Evolutionary conservation across 2,888 invertebrate species (phyloP).

Genomic region (Aethes cnicana): DNA sequence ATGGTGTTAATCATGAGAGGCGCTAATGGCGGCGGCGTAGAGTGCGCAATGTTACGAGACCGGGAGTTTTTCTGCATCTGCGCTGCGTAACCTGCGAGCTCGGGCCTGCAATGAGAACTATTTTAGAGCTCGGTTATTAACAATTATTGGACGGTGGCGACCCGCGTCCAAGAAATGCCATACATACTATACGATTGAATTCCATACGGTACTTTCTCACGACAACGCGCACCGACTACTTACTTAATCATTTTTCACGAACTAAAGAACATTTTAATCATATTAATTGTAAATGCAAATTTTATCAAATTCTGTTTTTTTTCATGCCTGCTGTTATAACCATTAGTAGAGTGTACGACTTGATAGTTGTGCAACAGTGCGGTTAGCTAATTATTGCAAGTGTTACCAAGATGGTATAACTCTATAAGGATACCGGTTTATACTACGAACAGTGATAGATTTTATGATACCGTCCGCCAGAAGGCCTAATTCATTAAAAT

Average conservation of each 20-base stretch:
- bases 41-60: conserved; percentile 35
- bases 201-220: conserved; percentile 28
- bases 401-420: conserved; percentile 36
- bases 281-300: conserved; percentile 38
- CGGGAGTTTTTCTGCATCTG: conserved; percentile 40
- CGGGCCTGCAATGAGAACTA: conserved; percentile 21
- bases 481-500: no score
- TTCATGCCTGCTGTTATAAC: conserved; percentile 38
- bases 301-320: conserved; percentile 46
- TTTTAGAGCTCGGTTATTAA: conserved; percentile 22
- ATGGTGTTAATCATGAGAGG: conserved; percentile 17
- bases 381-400: conserved; percentile 53
- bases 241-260: conserved; percentile 19
- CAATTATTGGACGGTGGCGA: conserved; percentile 15
- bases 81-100: conserved; percentile 39
- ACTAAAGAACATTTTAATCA: conserved; percentile 36
- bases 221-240: conserved; percentile 1
- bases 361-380: conserved; percentile 49
- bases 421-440: conserved; percentile 28
- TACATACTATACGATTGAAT: conserved; percentile 7
- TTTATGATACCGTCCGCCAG: conserved; percentile 11
- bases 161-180: not conserved
- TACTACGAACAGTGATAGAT: conserved; percentile 3
- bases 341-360: conserved; percentile 28
- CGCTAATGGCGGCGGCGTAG: conserved; percentile 12